phyloP scores from a whole-genome alignment of 2,797 vertebrate species.

The Synaphobranchus kaupii region DNA sequence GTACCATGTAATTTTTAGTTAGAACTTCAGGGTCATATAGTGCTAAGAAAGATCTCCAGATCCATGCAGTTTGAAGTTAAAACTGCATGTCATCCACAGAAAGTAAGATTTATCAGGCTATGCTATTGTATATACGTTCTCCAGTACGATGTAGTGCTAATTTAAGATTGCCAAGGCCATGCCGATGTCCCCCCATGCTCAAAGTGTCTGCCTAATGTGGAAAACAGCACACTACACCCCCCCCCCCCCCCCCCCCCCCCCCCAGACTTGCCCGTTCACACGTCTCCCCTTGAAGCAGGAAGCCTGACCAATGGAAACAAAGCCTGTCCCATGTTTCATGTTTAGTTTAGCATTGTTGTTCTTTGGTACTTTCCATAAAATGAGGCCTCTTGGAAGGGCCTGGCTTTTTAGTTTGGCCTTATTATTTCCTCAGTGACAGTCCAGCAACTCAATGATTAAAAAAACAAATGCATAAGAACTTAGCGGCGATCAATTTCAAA shows the following conservation, averaged over 20 bases:
- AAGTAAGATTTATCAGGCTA: background rate
- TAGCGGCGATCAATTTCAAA: background rate
- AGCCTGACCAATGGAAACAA: conserved; percentile 6
- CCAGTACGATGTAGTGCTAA: too few species aligned
- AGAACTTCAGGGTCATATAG: background rate
- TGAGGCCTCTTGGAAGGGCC: conserved; percentile 33
- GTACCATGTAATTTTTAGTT: background rate
- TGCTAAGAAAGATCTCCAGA: background rate
- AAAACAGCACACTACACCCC: background rate
- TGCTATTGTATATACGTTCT: background rate
- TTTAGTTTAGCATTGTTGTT: conserved; percentile 53
- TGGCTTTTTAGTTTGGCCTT: background rate
- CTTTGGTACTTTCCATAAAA: conserved; percentile 35
- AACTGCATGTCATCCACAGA: background rate
- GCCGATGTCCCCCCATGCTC: background rate
- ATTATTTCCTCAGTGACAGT: background rate
- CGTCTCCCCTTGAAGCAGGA: conserved; percentile 4
- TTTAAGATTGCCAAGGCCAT: background rate
- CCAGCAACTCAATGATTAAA: background rate
- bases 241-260: background rate
- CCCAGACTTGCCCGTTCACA: background rate
- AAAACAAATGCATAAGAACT: background rate
- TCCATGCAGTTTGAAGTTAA: background rate
- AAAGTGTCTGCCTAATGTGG: background rate
- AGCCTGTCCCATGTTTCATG: conserved; percentile 32